phyloP scores from a whole-genome alignment of 23 tunicate species.

The Oikopleura dioica region DNA sequence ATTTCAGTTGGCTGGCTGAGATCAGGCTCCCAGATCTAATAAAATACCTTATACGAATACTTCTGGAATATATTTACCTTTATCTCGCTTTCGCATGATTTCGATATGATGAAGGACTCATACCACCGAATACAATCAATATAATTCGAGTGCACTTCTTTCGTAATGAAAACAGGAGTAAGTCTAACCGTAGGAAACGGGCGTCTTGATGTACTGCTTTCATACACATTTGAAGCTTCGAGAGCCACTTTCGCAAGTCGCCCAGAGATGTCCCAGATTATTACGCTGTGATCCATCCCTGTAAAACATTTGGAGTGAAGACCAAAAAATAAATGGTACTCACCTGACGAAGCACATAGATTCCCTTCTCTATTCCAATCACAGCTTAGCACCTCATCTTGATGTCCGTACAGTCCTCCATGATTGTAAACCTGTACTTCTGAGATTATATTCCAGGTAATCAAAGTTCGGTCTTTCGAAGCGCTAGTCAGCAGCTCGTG shows the following conservation, averaged over 20 bases:
- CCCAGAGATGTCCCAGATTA: slow-evolving; percentile 54
- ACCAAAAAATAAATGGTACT: too few species aligned
- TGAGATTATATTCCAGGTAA: slow-evolving; percentile 64
- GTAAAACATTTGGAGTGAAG: too few species aligned
- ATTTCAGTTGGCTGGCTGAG: neutral
- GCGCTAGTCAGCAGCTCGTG: slow-evolving; percentile 53
- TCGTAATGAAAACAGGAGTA: slow-evolving; percentile 63
- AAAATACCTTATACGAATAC: too few species aligned
- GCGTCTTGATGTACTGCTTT: neutral
- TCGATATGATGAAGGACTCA: slow-evolving; percentile 67
- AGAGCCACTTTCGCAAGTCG: slow-evolving; percentile 29
- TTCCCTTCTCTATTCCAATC: slow-evolving; percentile 58
- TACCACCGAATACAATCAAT: slow-evolving; percentile 93
- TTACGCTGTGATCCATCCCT: slow-evolving; percentile 91
- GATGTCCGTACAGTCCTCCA: slow-evolving; percentile 85
- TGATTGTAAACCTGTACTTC: slow-evolving; percentile 59
- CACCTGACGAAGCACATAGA: slow-evolving; percentile 48
- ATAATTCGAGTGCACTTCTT: slow-evolving; percentile 87
- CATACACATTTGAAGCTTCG: slow-evolving; percentile 32
- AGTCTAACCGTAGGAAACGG: slow-evolving; percentile 69
- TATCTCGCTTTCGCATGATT: slow-evolving; percentile 10
- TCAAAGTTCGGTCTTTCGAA: slow-evolving; percentile 70
- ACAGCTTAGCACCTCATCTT: slow-evolving; percentile 41
- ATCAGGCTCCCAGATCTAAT: slow-evolving; percentile 1
- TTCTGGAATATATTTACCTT: too few species aligned